Conservation (phyloP, 2,797 vertebrate species). For the Caiman crocodilus region DNA sequence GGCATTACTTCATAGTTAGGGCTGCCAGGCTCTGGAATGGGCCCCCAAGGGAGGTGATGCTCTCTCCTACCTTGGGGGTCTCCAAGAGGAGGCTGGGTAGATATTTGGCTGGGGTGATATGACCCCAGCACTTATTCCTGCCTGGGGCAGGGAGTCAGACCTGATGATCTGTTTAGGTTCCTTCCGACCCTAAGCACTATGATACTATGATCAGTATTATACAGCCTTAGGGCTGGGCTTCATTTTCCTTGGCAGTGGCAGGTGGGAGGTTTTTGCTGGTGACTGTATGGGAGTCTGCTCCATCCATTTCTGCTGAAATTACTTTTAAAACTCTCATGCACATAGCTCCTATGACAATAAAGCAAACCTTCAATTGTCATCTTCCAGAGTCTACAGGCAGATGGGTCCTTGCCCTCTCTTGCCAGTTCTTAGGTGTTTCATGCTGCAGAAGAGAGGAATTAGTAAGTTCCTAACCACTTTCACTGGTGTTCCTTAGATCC, state of each 20-base stretch:
- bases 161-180: background rate
- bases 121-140: accelerated
- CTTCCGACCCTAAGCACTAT: accelerated
- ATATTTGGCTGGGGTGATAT: background rate
- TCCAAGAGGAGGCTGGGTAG: too few species aligned
- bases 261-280: conserved; percentile 21
- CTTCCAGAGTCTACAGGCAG: background rate
- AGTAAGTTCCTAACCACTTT: background rate
- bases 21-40: too few species aligned
- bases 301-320: background rate
- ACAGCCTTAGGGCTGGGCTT: background rate
- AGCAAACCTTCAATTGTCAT: background rate
- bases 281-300: background rate
- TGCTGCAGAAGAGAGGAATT: accelerated
- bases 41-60: too few species aligned
- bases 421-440: background rate
- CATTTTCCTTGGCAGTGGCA: background rate
- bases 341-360: background rate
- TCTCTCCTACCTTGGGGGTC: too few species aligned
- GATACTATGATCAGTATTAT: background rate
- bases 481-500: background rate
- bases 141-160: background rate
- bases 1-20: too few species aligned
- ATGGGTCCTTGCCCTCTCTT: background rate
- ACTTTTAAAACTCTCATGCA: background rate